Base-by-base conservation (phyloP, 2,888 invertebrate genomes). In the Morpho achilles region DNA sequence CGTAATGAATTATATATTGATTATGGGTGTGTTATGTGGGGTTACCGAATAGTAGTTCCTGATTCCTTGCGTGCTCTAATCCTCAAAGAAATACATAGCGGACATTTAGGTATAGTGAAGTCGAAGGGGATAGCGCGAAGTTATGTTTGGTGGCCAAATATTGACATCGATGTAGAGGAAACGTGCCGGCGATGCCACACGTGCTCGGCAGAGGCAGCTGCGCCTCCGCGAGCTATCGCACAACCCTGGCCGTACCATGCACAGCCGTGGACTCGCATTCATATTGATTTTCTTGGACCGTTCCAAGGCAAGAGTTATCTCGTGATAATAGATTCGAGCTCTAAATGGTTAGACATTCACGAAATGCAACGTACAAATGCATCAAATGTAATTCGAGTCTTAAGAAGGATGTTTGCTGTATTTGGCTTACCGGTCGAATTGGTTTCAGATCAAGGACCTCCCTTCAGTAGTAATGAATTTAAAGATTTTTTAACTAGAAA, bases 371-470 rank as follows among this genome's bases (percentile, higher is more conserved):
- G 56, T 8, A 69, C 63, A n/a, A 54, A 52, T 8, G 41, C 59
- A 0, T 23, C 53, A 0, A 49, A 42, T 8, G 59, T 62, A 3
- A 67, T 66, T 42, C 49, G 59, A 32, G 8, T 54, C n/a, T 57
- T 71, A 7, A 42, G 66, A n/a, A 32, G 56, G 9, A 46, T 66
- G 7, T 71, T 69, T 58, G 60, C 67, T 7, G 39, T 66, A 42
- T 71, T 67, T 40, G 70, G 69, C 0, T 42, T 72, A 7, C 68
- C 71, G 8, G 56, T 52, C 10, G 66, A 69, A 49, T 23, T 71
- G 7, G 65, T 68, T 7, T 64, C 69, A 1, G 69, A 69, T 49
- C 64, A 67, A 8, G 70, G 69, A 5, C 68, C 69, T 40, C 71
- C 69, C 7, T 73, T 69, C 54, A 43, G 52, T 7, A 62, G 64